Percentiles rank a stretch among this genome's conserved stretches.
Evolutionary conservation across 1,140 invertebrate species (phyloP).

Genomic region (Cydia splendana): DNA sequence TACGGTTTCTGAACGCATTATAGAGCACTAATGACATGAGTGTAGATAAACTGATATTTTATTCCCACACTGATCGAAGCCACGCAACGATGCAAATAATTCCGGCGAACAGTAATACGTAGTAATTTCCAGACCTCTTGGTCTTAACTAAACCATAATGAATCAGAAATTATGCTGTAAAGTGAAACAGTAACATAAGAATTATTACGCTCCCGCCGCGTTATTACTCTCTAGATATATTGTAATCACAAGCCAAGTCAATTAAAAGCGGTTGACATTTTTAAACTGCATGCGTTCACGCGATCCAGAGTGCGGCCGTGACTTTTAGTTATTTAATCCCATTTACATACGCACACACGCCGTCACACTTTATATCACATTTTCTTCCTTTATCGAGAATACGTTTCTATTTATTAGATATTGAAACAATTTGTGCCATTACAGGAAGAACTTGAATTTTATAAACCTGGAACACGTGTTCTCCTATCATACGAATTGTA

Average conservation of each 20-base stretch:
- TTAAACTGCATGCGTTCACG: constrained; percentile 23
- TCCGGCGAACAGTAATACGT: not conserved
- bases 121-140: too few relatives aligned
- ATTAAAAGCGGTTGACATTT: constrained; percentile 29
- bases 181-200: not conserved
- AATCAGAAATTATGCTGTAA: not conserved
- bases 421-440: too few relatives aligned
- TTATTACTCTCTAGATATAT: constrained; percentile 1
- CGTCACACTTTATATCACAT: not conserved
- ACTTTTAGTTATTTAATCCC: constrained; percentile 31
- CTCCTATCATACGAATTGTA: too few relatives aligned
- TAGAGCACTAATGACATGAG: too few relatives aligned
- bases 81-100: not conserved
- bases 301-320: constrained; percentile 18
- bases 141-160: not conserved
- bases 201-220: not conserved
- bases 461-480: too few relatives aligned
- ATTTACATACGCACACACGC: constrained; percentile 3
- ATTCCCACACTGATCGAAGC: not conserved
- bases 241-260: not conserved
- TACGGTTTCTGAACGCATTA: too few relatives aligned
- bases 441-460: too few relatives aligned
- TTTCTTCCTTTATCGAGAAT: not conserved
- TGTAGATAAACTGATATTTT: not conserved
- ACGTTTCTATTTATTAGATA: too few relatives aligned